Evolutionary conservation across 2,113 vertebrate species (phyloP).

Genomic region (Nicator chloris): DNA sequence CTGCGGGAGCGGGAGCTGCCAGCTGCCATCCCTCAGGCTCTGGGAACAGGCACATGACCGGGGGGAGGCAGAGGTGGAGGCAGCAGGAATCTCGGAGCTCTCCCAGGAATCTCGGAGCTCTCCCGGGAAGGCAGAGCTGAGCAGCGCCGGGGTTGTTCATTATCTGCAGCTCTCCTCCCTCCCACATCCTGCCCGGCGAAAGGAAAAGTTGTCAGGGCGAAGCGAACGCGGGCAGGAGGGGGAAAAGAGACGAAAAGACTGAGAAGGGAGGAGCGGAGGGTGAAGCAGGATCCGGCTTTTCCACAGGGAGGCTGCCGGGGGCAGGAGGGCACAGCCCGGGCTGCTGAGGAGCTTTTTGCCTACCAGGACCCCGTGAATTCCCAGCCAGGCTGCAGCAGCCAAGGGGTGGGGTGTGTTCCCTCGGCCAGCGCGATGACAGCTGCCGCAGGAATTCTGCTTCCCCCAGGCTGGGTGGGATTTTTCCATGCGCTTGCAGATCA

Average conservation of each 20-base stretch:
- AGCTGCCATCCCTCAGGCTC: conserved; percentile 21
- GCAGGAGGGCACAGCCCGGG: background rate
- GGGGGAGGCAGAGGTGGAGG: conserved; percentile 38
- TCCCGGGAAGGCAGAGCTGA: background rate
- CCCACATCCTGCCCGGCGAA: background rate
- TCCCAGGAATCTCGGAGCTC: background rate
- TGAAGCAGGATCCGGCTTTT: background rate
- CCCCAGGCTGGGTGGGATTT: conserved; percentile 44
- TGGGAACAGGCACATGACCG: background rate
- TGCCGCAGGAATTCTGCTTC: conserved; percentile 39
- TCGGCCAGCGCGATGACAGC: conserved; percentile 3
- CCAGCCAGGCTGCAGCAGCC: background rate
- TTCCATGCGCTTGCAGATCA: background rate
- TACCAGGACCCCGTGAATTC: background rate
- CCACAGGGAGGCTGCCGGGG: background rate
- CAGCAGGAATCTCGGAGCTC: background rate
- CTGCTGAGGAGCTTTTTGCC: background rate
- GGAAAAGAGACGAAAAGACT: background rate
- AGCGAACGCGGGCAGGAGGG: background rate
- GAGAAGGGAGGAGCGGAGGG: background rate
- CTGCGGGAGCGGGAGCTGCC: background rate
- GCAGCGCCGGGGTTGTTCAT: background rate
- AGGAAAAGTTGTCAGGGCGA: background rate
- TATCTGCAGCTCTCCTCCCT: conserved; percentile 46
- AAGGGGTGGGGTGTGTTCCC: background rate